Percentiles rank a stretch among this genome's conserved stretches.
phyloP scores from a whole-genome alignment of 2,888 invertebrate genomes.

The Copidosoma aretas region DNA sequence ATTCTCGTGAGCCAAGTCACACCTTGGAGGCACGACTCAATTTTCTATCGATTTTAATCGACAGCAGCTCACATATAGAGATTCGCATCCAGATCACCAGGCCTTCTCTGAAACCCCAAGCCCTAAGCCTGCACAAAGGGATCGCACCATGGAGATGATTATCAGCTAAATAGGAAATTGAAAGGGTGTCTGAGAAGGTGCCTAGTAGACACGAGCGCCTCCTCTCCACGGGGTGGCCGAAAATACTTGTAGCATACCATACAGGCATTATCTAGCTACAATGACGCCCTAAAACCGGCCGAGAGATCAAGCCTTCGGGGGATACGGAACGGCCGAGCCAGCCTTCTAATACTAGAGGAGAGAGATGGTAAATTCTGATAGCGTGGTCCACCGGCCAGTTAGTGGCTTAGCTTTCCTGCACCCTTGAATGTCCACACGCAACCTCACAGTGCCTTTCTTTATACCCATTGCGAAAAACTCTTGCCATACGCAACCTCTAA shows the following conservation, averaged over 20 bases:
- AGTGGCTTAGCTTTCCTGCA: slow-evolving; percentile 45
- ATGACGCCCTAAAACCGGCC: background rate
- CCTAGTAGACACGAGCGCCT: slow-evolving; percentile 46
- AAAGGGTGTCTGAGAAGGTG: slow-evolving; percentile 61
- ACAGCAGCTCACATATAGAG: background rate
- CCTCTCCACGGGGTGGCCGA: slow-evolving; percentile 46
- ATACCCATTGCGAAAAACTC: too few species aligned
- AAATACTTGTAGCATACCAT: too few species aligned
- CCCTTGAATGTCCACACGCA: slow-evolving; percentile 15
- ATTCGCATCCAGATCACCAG: background rate
- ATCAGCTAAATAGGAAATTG: slow-evolving; percentile 60
- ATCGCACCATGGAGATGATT: slow-evolving; percentile 52
- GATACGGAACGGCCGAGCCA: too few species aligned
- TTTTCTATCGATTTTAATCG: slow-evolving; percentile 25
- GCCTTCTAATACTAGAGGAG: too few species aligned
- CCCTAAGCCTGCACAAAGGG: slow-evolving; percentile 26
- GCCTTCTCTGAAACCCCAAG: slow-evolving; percentile 3
- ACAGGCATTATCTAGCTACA: background rate
- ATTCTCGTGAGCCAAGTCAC: slow-evolving; percentile 9
- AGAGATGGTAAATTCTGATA: slow-evolving; percentile 54
- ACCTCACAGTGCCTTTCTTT: too few species aligned
- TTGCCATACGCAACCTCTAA: too few species aligned
- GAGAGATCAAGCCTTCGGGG: slow-evolving; percentile 6
- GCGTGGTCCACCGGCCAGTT: slow-evolving; percentile 50
- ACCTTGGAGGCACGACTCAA: slow-evolving; percentile 2